Conservation (phyloP, 2,888 invertebrate species). For the Antheraea assamensis region DNA sequence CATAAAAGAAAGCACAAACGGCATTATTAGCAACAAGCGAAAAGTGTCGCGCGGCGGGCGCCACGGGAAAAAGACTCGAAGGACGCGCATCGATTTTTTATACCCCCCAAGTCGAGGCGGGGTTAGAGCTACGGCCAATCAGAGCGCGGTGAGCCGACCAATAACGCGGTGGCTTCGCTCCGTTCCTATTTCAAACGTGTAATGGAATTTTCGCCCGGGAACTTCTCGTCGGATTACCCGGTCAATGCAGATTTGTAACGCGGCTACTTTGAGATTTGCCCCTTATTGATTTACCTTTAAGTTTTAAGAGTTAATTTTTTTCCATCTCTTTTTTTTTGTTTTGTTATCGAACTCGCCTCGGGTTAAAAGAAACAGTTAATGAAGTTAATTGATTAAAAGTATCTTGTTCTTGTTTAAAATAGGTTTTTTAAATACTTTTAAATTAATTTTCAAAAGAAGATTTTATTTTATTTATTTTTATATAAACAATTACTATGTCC, state of each 20-base stretch:
- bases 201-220: slow-evolving; percentile 78
- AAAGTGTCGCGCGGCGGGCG: slow-evolving; percentile 69
- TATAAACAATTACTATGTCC: neutral
- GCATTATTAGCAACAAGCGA: slow-evolving; percentile 75
- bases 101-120: slow-evolving; percentile 71
- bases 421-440: neutral
- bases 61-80: slow-evolving; percentile 65
- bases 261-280: slow-evolving; percentile 39
- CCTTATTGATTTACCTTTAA: slow-evolving; percentile 46
- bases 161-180: slow-evolving; percentile 65
- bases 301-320: slow-evolving; percentile 36
- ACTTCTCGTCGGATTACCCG: slow-evolving; percentile 68
- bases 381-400: slow-evolving; percentile 26
- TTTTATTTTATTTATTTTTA: neutral
- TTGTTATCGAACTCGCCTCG: slow-evolving; percentile 25
- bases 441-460: neutral
- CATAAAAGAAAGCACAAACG: slow-evolving; percentile 73
- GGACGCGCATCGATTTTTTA: slow-evolving; percentile 77
- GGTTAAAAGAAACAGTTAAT: slow-evolving; percentile 13
- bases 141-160: slow-evolving; percentile 74
- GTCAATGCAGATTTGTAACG: slow-evolving; percentile 66
- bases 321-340: slow-evolving; percentile 30
- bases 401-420: slow-evolving; percentile 25
- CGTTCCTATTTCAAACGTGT: slow-evolving; percentile 73
- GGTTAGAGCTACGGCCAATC: slow-evolving; percentile 73